Conservation (phyloP, 2,113 vertebrate genomes). For the Peromyscus californicus region DNA sequence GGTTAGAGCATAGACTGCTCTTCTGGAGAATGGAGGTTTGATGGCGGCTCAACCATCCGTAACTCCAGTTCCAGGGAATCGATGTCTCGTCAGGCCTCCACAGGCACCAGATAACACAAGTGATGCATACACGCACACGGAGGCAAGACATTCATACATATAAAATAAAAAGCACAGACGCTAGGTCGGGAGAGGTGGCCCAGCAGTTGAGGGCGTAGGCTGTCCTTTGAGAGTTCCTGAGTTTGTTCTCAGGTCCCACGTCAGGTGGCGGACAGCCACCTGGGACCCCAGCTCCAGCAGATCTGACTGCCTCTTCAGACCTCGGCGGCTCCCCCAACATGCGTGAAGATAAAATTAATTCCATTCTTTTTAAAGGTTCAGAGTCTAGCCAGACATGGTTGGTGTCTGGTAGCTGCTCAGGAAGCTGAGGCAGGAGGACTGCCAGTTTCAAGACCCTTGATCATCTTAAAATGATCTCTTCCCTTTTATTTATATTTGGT, state of each 20-base stretch:
- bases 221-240: not conserved
- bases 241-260: too few relatives aligned
- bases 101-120: not conserved
- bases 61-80: not conserved
- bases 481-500: too few relatives aligned
- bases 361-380: not conserved
- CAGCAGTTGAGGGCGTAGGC: not conserved
- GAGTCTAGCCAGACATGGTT: not conserved
- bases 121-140: not conserved
- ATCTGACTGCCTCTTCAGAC: not conserved
- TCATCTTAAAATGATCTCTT: not conserved
- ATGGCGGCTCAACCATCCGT: not conserved
- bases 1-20: not conserved
- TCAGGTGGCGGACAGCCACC: not conserved
- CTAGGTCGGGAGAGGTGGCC: not conserved
- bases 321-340: not conserved
- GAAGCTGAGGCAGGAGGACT: not conserved
- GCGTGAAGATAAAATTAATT: not conserved
- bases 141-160: not conserved
- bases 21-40: not conserved
- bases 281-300: not conserved
- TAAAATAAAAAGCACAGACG: not conserved
- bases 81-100: not conserved
- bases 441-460: not conserved
- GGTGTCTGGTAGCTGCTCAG: not conserved